A percentile compares a stretch with the other conserved stretches of the same genome.
phyloP scores from a whole-genome alignment of 2,888 invertebrate genomes.

The Amorpha juglandis region DNA sequence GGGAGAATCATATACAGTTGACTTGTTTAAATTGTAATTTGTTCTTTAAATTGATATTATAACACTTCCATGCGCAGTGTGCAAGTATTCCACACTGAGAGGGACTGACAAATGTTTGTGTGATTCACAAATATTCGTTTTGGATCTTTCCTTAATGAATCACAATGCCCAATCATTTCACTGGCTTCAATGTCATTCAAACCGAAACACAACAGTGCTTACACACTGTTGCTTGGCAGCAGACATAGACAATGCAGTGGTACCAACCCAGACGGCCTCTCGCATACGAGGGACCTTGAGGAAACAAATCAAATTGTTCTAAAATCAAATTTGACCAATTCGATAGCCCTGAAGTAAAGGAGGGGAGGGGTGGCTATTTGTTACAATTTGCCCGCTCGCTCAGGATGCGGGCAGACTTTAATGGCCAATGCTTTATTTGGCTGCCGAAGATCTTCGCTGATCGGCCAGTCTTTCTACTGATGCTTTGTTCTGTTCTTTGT shows the following conservation, averaged over 20 bases:
- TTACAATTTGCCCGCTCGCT: slow-evolving; percentile 55
- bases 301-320: background rate
- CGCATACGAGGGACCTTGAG: too few relatives aligned
- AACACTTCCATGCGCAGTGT: too few relatives aligned
- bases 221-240: too few relatives aligned
- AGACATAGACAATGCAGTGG: too few relatives aligned
- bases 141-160: too few relatives aligned
- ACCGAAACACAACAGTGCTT: too few relatives aligned
- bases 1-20: background rate
- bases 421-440: slow-evolving; percentile 60
- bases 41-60: background rate
- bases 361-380: slow-evolving; percentile 48
- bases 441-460: slow-evolving; percentile 54
- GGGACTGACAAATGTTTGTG: too few relatives aligned
- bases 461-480: slow-evolving; percentile 28
- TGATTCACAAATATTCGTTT: too few relatives aligned
- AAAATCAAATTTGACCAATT: background rate
- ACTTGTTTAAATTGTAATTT: background rate
- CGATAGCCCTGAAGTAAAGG: slow-evolving; percentile 30
- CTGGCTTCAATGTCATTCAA: too few relatives aligned
- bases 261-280: too few relatives aligned
- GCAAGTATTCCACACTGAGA: too few relatives aligned
- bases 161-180: too few relatives aligned
- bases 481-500: background rate
- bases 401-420: slow-evolving; percentile 61